A percentile compares a stretch with the other conserved stretches of the same genome.
Evolutionary conservation across 2,888 invertebrate species (phyloP).

Genomic region (Allophyes oxyacanthae): DNA sequence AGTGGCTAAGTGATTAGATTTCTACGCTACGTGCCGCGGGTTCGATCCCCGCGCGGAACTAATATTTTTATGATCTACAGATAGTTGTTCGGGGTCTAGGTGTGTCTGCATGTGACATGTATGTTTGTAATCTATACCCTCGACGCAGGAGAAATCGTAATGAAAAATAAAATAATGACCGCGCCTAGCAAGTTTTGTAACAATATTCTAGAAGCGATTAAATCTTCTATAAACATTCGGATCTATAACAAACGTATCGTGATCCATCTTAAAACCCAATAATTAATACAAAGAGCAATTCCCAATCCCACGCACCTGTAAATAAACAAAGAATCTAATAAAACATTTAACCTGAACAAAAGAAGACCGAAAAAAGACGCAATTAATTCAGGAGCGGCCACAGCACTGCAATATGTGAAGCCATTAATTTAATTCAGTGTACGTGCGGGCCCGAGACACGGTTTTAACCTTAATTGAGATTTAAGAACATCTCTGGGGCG

Average conservation of each 20-base stretch:
- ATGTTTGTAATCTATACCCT: too few species aligned
- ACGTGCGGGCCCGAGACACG: conserved; percentile 84
- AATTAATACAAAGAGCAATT: conserved; percentile 68
- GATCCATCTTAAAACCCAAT: conserved; percentile 43
- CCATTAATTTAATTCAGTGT: conserved; percentile 89
- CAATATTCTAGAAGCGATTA: not conserved
- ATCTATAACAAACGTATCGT: conserved; percentile 16
- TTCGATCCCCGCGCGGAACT: too few species aligned
- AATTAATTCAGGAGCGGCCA: conserved; percentile 81
- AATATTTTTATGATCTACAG: too few species aligned
- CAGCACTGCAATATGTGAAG: conserved; percentile 86
- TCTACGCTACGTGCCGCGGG: too few species aligned
- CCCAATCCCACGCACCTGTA: conserved; percentile 59
- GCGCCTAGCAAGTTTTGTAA: too few species aligned
- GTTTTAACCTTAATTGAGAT: conserved; percentile 89
- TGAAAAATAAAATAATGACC: too few species aligned
- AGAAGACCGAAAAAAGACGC: conserved; percentile 77
- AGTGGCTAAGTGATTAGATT: too few species aligned
- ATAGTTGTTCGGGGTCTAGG: too few species aligned
- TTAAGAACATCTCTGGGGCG: conserved; percentile 82
- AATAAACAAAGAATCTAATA: conserved; percentile 83
- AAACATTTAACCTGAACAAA: conserved; percentile 85
- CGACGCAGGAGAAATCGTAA: too few species aligned
- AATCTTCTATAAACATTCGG: not conserved
- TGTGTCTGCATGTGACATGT: too few species aligned